Conservation (phyloP, 1,140 invertebrate genomes). For the Leptestheria dahalacensis region DNA sequence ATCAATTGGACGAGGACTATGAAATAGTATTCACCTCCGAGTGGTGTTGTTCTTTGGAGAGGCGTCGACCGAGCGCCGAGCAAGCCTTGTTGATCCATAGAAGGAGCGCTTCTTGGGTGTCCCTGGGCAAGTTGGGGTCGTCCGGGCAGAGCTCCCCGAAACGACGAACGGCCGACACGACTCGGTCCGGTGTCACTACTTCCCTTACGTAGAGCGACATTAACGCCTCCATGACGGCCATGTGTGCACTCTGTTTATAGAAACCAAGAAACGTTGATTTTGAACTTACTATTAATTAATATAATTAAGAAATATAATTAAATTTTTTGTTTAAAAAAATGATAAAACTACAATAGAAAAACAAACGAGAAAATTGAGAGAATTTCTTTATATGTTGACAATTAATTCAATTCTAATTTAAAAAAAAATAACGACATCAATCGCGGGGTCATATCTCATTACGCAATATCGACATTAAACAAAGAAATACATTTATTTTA, state of each 20-base stretch:
- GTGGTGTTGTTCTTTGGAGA: conserved; percentile 18
- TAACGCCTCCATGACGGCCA: conserved; percentile 90
- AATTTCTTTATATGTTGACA: too few relatives aligned
- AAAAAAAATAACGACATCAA: too few relatives aligned
- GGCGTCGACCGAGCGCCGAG: conserved; percentile 43
- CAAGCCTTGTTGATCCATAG: conserved; percentile 81
- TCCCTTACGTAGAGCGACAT: conserved; percentile 91
- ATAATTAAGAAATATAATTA: too few relatives aligned
- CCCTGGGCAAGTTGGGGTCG: conserved; percentile 38
- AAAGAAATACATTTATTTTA: too few relatives aligned
- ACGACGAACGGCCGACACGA: conserved; percentile 65
- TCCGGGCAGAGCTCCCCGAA: conserved; percentile 40
- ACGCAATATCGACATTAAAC: too few relatives aligned
- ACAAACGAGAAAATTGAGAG: background rate
- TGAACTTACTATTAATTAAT: background rate
- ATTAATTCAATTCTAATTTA: too few relatives aligned
- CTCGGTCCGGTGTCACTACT: conserved; percentile 74
- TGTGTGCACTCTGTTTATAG: conserved; percentile 68
- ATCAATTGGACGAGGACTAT: too few relatives aligned
- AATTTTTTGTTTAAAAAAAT: too few relatives aligned
- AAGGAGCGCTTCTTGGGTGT: conserved; percentile 74
- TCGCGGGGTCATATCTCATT: too few relatives aligned
- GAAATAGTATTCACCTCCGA: too few relatives aligned
- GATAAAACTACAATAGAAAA: background rate
- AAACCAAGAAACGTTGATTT: background rate